A percentile compares a stretch with the other conserved stretches of the same genome.
Conservation (phyloP, 2,797 vertebrate species). For the Periophthalmus magnuspinnatus region DNA sequence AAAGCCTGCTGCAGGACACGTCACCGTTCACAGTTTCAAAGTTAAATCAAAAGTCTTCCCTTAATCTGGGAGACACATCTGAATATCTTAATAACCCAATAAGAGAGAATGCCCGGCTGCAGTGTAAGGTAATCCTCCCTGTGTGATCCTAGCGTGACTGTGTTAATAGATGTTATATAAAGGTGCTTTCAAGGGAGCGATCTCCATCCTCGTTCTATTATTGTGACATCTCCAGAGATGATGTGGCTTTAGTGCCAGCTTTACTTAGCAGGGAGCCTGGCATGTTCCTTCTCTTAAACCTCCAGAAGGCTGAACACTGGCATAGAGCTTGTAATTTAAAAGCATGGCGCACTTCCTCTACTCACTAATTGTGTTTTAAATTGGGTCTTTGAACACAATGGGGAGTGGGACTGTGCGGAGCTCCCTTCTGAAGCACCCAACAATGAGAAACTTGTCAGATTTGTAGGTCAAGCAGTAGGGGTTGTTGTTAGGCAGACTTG, state of each 20-base stretch:
- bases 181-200: constrained; percentile 73
- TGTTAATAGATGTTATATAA: constrained; percentile 76
- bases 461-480: constrained; percentile 81
- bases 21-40: neutral
- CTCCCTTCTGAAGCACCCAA: constrained; percentile 69
- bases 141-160: constrained; percentile 62
- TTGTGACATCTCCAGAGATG: constrained; percentile 73
- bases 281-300: constrained; percentile 56
- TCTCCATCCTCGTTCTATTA: constrained; percentile 75
- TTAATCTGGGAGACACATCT: neutral
- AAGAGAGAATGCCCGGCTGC: constrained; percentile 14
- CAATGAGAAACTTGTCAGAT: constrained; percentile 80
- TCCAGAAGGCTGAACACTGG: constrained; percentile 51
- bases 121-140: constrained; percentile 46
- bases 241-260: constrained; percentile 55
- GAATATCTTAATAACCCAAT: constrained; percentile 16
- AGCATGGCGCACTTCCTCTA: constrained; percentile 55
- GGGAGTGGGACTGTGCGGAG: constrained; percentile 74
- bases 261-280: constrained; percentile 57
- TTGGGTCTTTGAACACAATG: constrained; percentile 75
- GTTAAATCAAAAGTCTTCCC: neutral
- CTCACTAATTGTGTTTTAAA: constrained; percentile 80
- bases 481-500: constrained; percentile 80
- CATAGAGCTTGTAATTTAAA: constrained; percentile 44
- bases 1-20: neutral